Base-by-base conservation (phyloP, 1,140 invertebrate species). In the Archegozetes longisetosus region DNA sequence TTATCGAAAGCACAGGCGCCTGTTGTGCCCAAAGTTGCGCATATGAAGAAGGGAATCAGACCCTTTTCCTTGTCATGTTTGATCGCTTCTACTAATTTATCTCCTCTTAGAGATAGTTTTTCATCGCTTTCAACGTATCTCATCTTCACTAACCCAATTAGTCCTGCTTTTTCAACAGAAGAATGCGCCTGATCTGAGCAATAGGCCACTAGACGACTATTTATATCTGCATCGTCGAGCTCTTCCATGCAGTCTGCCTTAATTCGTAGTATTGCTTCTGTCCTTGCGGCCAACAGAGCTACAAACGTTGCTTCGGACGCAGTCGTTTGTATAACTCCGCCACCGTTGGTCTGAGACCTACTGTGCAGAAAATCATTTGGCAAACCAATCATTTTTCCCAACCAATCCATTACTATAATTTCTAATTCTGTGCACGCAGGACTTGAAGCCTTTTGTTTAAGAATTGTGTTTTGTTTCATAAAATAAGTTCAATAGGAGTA, bases 391-490 rank as follows among this genome's bases (percentile, higher is more conserved):
- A 93, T 76, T 74, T 94, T 90, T 1, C 83, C 89, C 22, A 97
- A 71, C 94, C 93, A 98, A 70, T 98, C 88, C 82, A 94, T 84
- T 51, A 90, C 85, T 0, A 89, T 76, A 20, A 94, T 85, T 77
- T 98, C 93, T 1, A 97, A 76, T 73, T 97, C 94, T 0, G 94
- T 97, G 66, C 86, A 93, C 0, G 87, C 88, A 0, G 94, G 93
- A 69, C 86, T 88, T 22, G 87, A 79, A 50, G 88, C 88, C 55
- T 57, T 20, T 9, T 6, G 20, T 55, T 22, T 23, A 53, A 47
- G n/a, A 53, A 12, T 22, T 53, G 51, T 53, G 14, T 53, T 12
- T 12, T n/a, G n/a, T n/a, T n/a, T n/a, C n/a, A n/a, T n/a, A n/a
- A n/a, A n/a, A n/a, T n/a, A n/a, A n/a, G n/a, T n/a, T n/a, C n/a